Conservation (phyloP, 2,797 vertebrate species). For the Pantherophis vulpinus region DNA sequence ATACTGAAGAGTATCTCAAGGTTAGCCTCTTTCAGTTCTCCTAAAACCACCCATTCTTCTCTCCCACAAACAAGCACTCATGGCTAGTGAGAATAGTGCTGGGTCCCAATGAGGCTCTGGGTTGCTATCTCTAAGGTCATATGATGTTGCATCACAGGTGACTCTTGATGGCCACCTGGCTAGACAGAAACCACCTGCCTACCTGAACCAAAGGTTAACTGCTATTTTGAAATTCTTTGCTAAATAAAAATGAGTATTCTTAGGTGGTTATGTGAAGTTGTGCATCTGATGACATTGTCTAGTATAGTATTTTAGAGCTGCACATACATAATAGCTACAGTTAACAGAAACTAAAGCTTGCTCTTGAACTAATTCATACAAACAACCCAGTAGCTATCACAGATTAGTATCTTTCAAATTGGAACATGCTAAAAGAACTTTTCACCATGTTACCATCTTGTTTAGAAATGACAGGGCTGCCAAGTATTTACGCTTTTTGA, state of each 20-base stretch:
- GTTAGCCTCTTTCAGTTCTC: background rate
- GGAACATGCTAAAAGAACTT: background rate
- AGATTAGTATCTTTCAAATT: background rate
- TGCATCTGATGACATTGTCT: background rate
- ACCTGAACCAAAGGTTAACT: background rate
- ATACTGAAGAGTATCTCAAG: background rate
- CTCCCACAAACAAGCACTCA: background rate
- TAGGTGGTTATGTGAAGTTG: background rate
- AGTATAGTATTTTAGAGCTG: background rate
- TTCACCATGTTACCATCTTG: background rate
- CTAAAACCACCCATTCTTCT: background rate
- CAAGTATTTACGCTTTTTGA: background rate
- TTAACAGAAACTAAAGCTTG: background rate
- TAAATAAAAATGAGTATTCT: background rate
- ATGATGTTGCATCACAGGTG: background rate
- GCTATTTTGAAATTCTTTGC: background rate
- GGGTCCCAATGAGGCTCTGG: background rate
- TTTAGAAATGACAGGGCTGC: background rate
- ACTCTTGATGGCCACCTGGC: background rate
- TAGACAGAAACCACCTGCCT: background rate
- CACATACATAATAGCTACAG: background rate
- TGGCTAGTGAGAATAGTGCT: background rate
- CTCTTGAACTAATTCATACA: background rate
- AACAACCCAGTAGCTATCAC: background rate
- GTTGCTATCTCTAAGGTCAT: background rate